phyloP scores from a whole-genome alignment of 2,113 vertebrate genomes.

The Sebastes schlegelii region DNA sequence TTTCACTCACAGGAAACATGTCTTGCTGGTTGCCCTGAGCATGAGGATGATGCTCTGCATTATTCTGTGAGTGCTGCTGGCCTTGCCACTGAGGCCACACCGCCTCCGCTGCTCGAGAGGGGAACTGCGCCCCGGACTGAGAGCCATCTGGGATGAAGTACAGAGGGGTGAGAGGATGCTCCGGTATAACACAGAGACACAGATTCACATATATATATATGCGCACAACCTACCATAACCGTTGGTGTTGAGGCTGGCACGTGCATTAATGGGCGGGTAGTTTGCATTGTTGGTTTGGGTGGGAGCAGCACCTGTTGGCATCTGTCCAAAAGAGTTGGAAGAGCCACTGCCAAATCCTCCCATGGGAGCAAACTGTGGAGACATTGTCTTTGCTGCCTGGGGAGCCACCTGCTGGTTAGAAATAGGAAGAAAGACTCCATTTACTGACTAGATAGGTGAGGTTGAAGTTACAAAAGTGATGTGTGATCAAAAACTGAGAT shows the following conservation, averaged over 20 bases:
- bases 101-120: slow-evolving; percentile 86
- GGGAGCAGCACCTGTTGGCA: slow-evolving; percentile 79
- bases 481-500: background rate
- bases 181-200: background rate
- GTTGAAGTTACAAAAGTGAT: background rate
- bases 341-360: slow-evolving; percentile 77
- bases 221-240: slow-evolving; percentile 77
- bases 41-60: slow-evolving; percentile 86
- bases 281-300: slow-evolving; percentile 64
- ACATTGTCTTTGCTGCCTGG: slow-evolving; percentile 81
- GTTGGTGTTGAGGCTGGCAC: slow-evolving; percentile 70
- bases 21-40: slow-evolving; percentile 90
- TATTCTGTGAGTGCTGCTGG: slow-evolving; percentile 86
- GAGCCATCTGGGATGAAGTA: slow-evolving; percentile 60
- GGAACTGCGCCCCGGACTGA: slow-evolving; percentile 86
- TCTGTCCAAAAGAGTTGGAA: slow-evolving; percentile 79
- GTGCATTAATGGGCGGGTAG: slow-evolving; percentile 78
- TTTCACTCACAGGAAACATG: slow-evolving; percentile 88
- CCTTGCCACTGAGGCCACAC: slow-evolving; percentile 95
- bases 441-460: background rate
- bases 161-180: background rate
- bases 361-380: slow-evolving; percentile 79
- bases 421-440: slow-evolving; percentile 2
- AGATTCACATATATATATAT: no score
- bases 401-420: slow-evolving; percentile 75